Base-by-base conservation (phyloP, 2,888 invertebrate species). In the Polietes domitor region DNA sequence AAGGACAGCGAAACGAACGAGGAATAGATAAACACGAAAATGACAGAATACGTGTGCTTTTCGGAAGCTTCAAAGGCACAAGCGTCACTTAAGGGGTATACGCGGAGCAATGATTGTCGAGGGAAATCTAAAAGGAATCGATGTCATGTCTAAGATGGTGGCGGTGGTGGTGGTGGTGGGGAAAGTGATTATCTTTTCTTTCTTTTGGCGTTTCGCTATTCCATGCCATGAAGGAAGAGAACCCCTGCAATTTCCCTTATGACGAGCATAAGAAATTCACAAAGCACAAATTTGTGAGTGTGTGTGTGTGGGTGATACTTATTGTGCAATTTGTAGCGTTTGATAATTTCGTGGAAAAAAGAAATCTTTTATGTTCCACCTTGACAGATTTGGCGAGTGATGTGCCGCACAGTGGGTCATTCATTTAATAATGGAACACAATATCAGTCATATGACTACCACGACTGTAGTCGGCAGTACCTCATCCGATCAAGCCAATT, bases 281-380 rank as follows among this genome's bases (percentile, higher is more conserved):
- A 53, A 71, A 71, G 71, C 53, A 4, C 26, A 70, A 50, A 70
- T 50, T 47, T 61, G 28, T n/a, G n/a, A n/a, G n/a, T n/a, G n/a
- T n/a, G n/a, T n/a, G n/a, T n/a, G n/a, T n/a, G n/a, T n/a, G n/a
- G 15, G 15, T 61, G 47, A 47, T 47, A 61, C 61, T 61, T 68
- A 43, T 72, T 55, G 55, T 58, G 24, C 43, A 43, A 73, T 58
- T 73, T 43, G 73, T 26, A 43, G 17, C 61, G 61, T 58, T 73
- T 61, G 43, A 58, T 61, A 73, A 43, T 58, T 73, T 73, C 55
- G 0, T 68, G 37, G 43, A 15, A 24, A 43, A 32, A 63, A n/a
- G 10, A 17, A 37, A 28, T 68, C n/a, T 43, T 43, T 43, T 43
- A 24, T 68, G 41, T 21, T 24, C 43, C 21, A 37, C 19, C 61